Conservation (phyloP, 2,113 vertebrate genomes). For the Cnemophilus loriae region DNA sequence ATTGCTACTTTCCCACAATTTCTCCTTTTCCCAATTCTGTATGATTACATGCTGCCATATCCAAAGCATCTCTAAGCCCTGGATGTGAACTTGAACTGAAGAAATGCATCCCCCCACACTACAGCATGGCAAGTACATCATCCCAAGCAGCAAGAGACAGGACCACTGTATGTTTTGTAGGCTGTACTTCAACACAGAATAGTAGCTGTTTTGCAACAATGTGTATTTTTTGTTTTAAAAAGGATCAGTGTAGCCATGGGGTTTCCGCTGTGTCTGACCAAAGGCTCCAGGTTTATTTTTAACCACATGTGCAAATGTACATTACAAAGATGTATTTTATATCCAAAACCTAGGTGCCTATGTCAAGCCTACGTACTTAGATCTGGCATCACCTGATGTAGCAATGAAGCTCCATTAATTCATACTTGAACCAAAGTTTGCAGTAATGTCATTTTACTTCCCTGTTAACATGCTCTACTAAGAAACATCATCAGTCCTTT, state of each 20-base stretch:
- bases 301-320: not conserved
- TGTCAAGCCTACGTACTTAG: not conserved
- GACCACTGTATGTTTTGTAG: not conserved
- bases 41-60: not conserved
- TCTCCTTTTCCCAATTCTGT: not conserved
- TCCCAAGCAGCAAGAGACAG: not conserved
- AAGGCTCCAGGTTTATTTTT: not conserved
- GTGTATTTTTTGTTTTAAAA: not conserved
- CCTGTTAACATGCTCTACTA: not conserved
- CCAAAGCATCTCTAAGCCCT: not conserved
- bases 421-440: not conserved
- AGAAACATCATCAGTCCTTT: not conserved
- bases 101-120: not conserved
- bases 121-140: not conserved
- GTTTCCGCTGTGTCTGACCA: not conserved
- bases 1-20: not conserved
- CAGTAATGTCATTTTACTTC: not conserved
- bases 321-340: not conserved
- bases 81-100: not conserved
- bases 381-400: not conserved
- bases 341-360: not conserved
- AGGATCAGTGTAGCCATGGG: not conserved
- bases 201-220: fast-evolving
- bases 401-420: not conserved
- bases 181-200: not conserved